A percentile compares a stretch with the other conserved stretches of the same genome.
These are phyloP conservation scores for Chaunax sp. DNA, from an alignment of 2,797 vertebrate genomes.

Conservation along the genomic window DNA sequence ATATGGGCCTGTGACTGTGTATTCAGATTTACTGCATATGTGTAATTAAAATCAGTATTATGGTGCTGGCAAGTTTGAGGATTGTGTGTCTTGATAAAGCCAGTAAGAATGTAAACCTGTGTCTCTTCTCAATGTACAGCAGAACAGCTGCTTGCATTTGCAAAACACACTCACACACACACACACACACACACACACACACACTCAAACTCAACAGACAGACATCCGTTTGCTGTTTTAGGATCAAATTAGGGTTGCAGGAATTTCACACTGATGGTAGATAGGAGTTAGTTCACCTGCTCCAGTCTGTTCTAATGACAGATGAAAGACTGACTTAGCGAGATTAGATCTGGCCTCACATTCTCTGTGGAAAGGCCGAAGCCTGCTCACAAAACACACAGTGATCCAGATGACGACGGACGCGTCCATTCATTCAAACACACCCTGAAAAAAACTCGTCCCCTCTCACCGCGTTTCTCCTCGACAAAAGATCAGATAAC, in stretches of 20 bases:
- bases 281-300: constrained; percentile 78
- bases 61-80: constrained; percentile 67
- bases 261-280: constrained; percentile 83
- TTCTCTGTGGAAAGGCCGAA: constrained; percentile 65
- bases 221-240: constrained; percentile 83
- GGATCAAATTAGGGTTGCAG: constrained; percentile 85
- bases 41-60: constrained; percentile 78
- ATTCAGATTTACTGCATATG: constrained; percentile 34
- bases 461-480: constrained; percentile 20
- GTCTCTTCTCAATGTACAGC: constrained; percentile 62
- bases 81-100: constrained; percentile 82
- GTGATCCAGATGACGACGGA: constrained; percentile 72
- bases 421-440: constrained; percentile 43
- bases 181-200: constrained; percentile 49
- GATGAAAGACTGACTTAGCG: constrained; percentile 75
- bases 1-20: constrained; percentile 20
- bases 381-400: constrained; percentile 65
- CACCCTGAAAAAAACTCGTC: constrained; percentile 11
- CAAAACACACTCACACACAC: constrained; percentile 41
- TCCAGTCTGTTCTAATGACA: constrained; percentile 80
- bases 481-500: constrained; percentile 47
- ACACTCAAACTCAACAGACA: constrained; percentile 57
- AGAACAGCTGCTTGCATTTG: constrained; percentile 82
- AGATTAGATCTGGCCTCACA: constrained; percentile 75
- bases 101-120: constrained; percentile 81